Conservation (phyloP, 2,113 vertebrate genomes). For the Psilopsiagon aurifrons region DNA sequence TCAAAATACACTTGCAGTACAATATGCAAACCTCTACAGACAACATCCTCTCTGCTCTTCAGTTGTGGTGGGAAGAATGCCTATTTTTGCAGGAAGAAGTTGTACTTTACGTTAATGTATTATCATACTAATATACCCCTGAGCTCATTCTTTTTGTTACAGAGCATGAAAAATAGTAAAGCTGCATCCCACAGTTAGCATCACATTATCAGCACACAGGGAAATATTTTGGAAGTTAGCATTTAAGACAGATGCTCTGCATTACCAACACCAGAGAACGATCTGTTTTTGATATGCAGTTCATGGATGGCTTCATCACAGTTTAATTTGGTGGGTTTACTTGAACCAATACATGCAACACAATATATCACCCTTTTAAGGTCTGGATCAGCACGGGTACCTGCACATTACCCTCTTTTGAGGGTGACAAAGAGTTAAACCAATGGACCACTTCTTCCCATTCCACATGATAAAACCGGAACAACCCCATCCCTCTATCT, state of each 20-base stretch:
- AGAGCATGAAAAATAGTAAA: not conserved
- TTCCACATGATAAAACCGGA: fast-evolving
- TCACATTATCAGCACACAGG: not conserved
- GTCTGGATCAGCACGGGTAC: not conserved
- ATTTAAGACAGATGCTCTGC: not conserved
- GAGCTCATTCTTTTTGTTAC: not conserved
- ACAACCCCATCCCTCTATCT: not conserved
- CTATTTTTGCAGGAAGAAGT: not conserved
- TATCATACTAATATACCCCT: not conserved
- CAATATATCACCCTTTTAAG: not conserved
- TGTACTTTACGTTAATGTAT: not conserved
- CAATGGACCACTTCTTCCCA: not conserved
- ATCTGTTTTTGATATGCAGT: not conserved
- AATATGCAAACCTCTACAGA: slow-evolving; percentile 39
- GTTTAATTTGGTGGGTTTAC: not conserved
- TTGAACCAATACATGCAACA: not conserved
- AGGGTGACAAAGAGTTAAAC: not conserved
- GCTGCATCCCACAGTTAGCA: not conserved
- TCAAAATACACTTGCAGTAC: slow-evolving; percentile 67
- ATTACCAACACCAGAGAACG: not conserved
- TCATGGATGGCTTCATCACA: not conserved
- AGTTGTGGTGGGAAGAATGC: not conserved
- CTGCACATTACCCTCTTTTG: not conserved
- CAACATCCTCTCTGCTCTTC: not conserved
- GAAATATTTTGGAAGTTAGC: slow-evolving; percentile 12